Conservation (phyloP, 2,888 invertebrate genomes). For the Tenthredo scrophulariae region DNA sequence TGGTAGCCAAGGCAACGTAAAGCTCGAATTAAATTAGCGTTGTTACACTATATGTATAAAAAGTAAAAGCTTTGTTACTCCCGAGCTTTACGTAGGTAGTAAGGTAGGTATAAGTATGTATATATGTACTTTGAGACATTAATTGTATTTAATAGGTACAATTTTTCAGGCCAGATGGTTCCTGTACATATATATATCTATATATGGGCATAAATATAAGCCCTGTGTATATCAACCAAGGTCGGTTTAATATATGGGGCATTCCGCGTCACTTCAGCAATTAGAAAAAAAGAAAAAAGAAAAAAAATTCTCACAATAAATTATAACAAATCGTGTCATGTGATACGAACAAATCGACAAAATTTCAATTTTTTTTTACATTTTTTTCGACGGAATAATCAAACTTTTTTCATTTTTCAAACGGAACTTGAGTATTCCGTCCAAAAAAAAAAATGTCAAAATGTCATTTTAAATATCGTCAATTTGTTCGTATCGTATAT, state of each 20-base stretch:
- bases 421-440: no score
- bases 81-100: neutral
- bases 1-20: slow-evolving; percentile 7
- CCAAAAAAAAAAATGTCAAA: no score
- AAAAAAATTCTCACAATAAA: no score
- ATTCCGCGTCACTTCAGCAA: no score
- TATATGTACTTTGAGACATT: neutral
- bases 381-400: no score
- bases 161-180: slow-evolving; percentile 1
- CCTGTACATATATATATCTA: neutral
- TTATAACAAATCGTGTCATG: no score
- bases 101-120: neutral
- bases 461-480: no score
- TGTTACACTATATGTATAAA: neutral
- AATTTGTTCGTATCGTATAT: no score
- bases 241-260: neutral
- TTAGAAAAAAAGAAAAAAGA: no score
- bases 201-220: neutral
- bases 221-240: neutral
- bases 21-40: slow-evolving; percentile 5
- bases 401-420: no score
- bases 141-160: slow-evolving; percentile 22
- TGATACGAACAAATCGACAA: no score
- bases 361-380: no score
- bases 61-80: slow-evolving; percentile 11